Evolutionary conservation across 1,140 invertebrate genomes (phyloP), one percentile per base, ranked within the genome.

Genomic region (Monomorium pharaonis): DNA sequence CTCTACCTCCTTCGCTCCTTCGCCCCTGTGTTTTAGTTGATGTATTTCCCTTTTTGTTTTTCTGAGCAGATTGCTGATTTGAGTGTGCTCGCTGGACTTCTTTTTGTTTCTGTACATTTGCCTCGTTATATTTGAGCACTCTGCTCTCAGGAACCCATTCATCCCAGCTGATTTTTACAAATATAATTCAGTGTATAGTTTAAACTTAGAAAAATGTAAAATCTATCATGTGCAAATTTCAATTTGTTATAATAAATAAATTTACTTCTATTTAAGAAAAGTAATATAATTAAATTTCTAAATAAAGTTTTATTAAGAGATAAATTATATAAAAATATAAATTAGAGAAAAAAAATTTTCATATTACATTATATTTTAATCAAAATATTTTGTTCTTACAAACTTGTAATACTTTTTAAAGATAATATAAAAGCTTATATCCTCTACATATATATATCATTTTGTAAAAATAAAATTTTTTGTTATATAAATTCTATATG

Each of bases 141-240:
- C 99, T 94, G 90, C 97, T 98, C 94, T 99, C 98, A 0, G 98
- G 98, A 14, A 99, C 99, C 98, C 98, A 99, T 95, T 99, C 99
- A 93, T 99, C 99, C 99, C 99, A 99, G 95, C 98, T 99, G 84
- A 37, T 76, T 56, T 44, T 56, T 37, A 62, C 21, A 51, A 85
- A 7, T 62, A 33, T 21, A n/a, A 0, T 56, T 75, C 12, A 47
- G 21, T 27, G 33, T 81, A 85, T 47, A 78, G 6, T 63, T 54
- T 27, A 51, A 78, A 2, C 5, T 4, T 14, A 33, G n/a, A 10
- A 14, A 44, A 44, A 44, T 44, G 9, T 44, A 10, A 44, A 44
- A 44, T 44, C 7, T 2, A 37, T 37, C 7, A 7, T 0, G 37
- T 7, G 4, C 7, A 37, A 0, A 37, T 37, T 37, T 1, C 7